phyloP scores from a whole-genome alignment of 2,888 invertebrate species.

The Embidobia sp. region DNA sequence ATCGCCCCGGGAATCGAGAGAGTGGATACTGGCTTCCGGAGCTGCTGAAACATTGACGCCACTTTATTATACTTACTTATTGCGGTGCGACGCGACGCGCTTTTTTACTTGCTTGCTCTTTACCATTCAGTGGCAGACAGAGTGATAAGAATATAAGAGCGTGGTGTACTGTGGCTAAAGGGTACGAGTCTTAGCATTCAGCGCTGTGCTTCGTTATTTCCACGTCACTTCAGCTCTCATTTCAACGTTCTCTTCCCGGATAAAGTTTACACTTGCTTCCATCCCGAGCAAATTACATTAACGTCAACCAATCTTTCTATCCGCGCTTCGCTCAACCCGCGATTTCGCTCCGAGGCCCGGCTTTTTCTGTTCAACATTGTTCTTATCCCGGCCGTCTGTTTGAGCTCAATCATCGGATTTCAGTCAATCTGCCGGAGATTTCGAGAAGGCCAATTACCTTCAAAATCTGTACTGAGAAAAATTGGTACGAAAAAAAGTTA shows the following conservation, averaged over 20 bases:
- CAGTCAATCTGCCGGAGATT: no score
- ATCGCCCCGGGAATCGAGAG: slow-evolving; percentile 97
- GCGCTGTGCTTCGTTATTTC: slow-evolving; percentile 28
- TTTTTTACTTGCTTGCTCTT: slow-evolving; percentile 48
- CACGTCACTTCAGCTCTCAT: slow-evolving; percentile 19
- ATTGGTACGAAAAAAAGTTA: no score
- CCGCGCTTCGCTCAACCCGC: slow-evolving; percentile 1
- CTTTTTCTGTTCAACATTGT: no score
- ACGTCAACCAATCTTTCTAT: slow-evolving; percentile 21
- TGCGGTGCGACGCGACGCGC: not conserved
- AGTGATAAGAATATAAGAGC: slow-evolving; percentile 50
- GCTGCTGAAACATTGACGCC: slow-evolving; percentile 87
- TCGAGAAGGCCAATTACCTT: no score
- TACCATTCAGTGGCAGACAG: slow-evolving; percentile 58
- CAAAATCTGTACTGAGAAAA: no score
- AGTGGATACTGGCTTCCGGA: slow-evolving; percentile 98
- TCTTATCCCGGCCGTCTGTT: no score
- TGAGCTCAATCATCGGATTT: no score
- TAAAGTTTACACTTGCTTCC: slow-evolving; percentile 24
- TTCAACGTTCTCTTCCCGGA: slow-evolving; percentile 13
- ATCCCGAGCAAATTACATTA: slow-evolving; percentile 24
- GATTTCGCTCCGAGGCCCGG: no score
- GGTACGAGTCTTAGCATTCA: slow-evolving; percentile 51
- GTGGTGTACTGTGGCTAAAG: slow-evolving; percentile 51
- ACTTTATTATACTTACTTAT: slow-evolving; percentile 53